Base-by-base conservation (phyloP, 2,113 vertebrate genomes). In the Diphyllodes magnificus region DNA sequence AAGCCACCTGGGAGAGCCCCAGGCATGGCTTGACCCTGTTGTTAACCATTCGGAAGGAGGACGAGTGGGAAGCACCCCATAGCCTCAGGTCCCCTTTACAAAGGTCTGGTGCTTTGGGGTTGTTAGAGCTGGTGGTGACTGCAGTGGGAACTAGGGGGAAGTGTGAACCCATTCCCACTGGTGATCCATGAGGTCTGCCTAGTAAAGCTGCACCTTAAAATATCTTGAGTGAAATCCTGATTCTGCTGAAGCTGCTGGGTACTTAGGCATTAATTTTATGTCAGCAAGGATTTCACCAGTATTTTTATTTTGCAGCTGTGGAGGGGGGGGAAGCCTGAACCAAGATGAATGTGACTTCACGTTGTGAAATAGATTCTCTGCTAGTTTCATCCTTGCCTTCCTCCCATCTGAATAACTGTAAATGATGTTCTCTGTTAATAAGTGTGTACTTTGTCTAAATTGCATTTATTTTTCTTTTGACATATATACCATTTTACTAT, bases 391-490 rank as follows among this genome's bases (percentile, higher is more conserved):
- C 88, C 82, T 90, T 93, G 82, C 60, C 51, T 94, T 93, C 64
- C 80, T 96, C 79, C 82, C 82, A 75, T 96, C 82, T 93, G 92
- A 88, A 80, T 93, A 95, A 93, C 90, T 83, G 70, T 96, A 95
- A 96, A 94, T 95, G 92, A 95, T 95, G 76, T 86, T 93, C 85
- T 78, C 93, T 93, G 79, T 95, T 96, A 97, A 96, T 96, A 96
- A 95, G 82, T 88, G 72, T 86, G 80, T 95, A 90, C 90, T 96
- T 93, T 95, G 82, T 95, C 90, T 93, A 95, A 96, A 95, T 88
- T 88, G 88, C 78, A 80, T 97, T 94, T 96, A 94, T 94, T 95
- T 91, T 96, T 92, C 77, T 87, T 95, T 92, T 90, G 84, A 71
- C 85, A 75, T 91, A 57, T 49, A n/a, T 92, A 50, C 57, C 50